Evolutionary conservation across 2,113 vertebrate genomes (phyloP).

Genomic region (Vidua macroura): DNA sequence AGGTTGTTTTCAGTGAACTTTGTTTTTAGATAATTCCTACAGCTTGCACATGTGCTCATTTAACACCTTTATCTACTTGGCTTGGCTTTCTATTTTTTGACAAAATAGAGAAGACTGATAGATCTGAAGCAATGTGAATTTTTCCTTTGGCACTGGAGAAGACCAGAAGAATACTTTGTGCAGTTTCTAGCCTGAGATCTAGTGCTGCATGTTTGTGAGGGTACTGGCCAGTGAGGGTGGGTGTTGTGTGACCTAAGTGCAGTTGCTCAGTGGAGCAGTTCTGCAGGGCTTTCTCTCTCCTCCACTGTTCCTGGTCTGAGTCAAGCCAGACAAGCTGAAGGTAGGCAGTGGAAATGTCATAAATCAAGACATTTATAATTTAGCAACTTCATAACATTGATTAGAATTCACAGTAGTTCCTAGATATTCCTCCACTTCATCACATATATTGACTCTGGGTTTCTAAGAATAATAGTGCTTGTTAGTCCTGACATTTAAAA

Average conservation of each 20-base stretch:
- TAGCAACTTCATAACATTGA: neutral
- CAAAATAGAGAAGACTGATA: neutral
- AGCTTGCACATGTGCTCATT: neutral
- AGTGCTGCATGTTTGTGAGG: neutral
- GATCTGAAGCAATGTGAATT: neutral
- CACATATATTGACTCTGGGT: neutral
- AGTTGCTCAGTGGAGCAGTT: neutral
- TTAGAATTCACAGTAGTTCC: neutral
- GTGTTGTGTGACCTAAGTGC: neutral
- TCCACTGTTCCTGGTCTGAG: neutral
- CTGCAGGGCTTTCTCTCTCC: neutral
- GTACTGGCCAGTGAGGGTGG: no score
- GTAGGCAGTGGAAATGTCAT: neutral
- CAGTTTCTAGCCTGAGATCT: neutral
- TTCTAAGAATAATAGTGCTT: neutral
- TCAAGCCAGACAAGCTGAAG: neutral
- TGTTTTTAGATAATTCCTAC: neutral
- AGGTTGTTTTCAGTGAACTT: neutral
- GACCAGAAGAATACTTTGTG: neutral
- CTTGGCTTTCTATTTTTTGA: neutral
- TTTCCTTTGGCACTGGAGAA: neutral
- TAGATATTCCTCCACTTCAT: neutral
- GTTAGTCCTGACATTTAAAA: slow-evolving; percentile 36
- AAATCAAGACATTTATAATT: neutral
- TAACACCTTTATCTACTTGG: neutral